phyloP scores from a whole-genome alignment of 2,888 invertebrate species.

The Philopedon plagiatum region DNA sequence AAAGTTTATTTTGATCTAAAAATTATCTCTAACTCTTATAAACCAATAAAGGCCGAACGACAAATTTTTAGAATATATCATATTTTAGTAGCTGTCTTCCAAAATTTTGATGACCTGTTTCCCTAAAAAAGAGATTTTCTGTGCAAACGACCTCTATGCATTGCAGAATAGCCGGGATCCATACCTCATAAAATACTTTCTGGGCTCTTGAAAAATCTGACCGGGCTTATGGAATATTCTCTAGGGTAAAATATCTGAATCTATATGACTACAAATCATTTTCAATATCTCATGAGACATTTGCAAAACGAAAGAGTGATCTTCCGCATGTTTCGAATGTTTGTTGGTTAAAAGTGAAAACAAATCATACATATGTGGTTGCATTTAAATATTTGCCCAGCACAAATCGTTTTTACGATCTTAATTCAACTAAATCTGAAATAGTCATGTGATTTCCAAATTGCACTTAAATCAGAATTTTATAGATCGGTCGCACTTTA shows the following conservation, averaged over 20 bases:
- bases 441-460: no score
- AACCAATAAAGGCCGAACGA: no score
- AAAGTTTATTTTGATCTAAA: no score
- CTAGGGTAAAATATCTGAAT: not conserved
- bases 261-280: constrained; percentile 1
- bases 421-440: no score
- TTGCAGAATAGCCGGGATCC: not conserved
- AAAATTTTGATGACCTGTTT: not conserved
- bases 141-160: not conserved
- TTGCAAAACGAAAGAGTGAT: not conserved
- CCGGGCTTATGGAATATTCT: constrained; percentile 1
- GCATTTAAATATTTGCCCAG: no score
- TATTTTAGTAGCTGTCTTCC: not conserved
- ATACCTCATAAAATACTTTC: not conserved
- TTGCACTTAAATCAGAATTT: no score
- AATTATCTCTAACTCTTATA: no score
- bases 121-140: not conserved
- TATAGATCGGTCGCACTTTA: no score
- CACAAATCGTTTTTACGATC: no score
- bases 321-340: not conserved
- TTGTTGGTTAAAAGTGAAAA: no score
- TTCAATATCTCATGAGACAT: not conserved
- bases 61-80: no score
- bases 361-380: no score
- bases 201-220: not conserved